Evolutionary conservation across 1,140 invertebrate species (phyloP), one percentile per base, ranked within the genome.

Genomic region (Zaprionus ornatus): DNA sequence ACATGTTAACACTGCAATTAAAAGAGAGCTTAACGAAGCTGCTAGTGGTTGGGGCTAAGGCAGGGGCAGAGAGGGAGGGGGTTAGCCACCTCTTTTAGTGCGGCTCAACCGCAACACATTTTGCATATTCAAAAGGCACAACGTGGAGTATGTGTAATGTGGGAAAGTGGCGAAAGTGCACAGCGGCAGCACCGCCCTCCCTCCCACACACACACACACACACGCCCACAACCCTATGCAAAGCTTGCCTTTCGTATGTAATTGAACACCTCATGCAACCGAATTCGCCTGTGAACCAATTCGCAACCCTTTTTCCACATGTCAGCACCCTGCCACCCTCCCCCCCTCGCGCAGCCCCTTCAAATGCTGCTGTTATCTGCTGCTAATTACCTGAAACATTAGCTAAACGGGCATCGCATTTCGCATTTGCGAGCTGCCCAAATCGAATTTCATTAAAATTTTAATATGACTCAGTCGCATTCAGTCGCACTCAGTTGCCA

Each of bases 1-100:
- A 88, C 80, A 87, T 88, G 82, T 87, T 83, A 88, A 87, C 83
- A 87, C 79, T 87, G 83, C 82, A 87, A 86, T 86, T 86, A 87
- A 86, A 81, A 70, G 55, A 50, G 63, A 67, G 65, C 74, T 52
- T 52, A 70, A 63, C 70, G 60, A 35, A 27, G 55, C 55, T n/a
- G 57, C 64, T 40, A 65, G 61, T 57, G 40, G 40, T 45, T 45
- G 61, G 62, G 32, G 32, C n/a, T 2, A 17, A 15, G 21, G 10
- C 3, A 13, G 12, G 13, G 0, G 17, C 0, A 17, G 42, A 0
- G 12, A 7, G 23, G 17, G n/a, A 4, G 9, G 19, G 12, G 64
- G 35, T 1, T n/a, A 48, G 2, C 17, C 55, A 17, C 17, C 17
- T 40, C 60, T 21, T 62, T 62, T 23, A 23, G 35, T 19, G 21